Percentiles rank a stretch among this genome's conserved stretches.
phyloP scores from a whole-genome alignment of 2,888 invertebrate species.

The Heliconius cydno region DNA sequence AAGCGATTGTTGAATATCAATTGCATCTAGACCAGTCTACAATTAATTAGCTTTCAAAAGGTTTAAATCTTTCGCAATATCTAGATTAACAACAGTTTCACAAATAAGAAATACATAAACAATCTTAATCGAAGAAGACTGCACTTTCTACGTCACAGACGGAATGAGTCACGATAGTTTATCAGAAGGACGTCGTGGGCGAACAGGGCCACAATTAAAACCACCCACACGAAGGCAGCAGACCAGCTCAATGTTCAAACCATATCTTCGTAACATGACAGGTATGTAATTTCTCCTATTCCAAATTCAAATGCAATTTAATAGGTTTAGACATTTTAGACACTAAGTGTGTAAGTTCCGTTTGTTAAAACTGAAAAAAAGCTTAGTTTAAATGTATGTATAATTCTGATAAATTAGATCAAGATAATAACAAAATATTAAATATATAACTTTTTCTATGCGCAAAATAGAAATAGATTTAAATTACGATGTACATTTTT shows the following conservation, averaged over 20 bases:
- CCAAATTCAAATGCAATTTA: conserved; percentile 13
- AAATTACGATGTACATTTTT: conserved; percentile 6
- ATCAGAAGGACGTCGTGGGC: conserved; percentile 50
- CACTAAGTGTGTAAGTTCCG: conserved; percentile 1
- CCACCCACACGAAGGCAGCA: conserved; percentile 45
- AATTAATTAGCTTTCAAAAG: conserved; percentile 13
- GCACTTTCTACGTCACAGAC: conserved; percentile 48
- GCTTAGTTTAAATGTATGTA: too few relatives aligned
- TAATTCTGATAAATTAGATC: background rate
- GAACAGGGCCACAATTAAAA: conserved; percentile 51
- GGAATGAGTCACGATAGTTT: conserved; percentile 51
- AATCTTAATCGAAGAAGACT: conserved; percentile 40
- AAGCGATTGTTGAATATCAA: conserved; percentile 5
- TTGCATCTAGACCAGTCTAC: background rate
- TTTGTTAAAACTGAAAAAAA: background rate
- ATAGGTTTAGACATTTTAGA: conserved; percentile 18
- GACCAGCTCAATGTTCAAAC: conserved; percentile 41
- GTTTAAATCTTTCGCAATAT: conserved; percentile 21
- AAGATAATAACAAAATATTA: background rate
- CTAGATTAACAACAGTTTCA: conserved; percentile 20
- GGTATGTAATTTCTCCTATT: conserved; percentile 37
- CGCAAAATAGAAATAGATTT: background rate
- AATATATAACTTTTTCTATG: background rate
- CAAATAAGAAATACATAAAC: conserved; percentile 24
- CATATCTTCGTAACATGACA: conserved; percentile 45